Percentiles rank a stretch among this genome's conserved stretches.
These are phyloP conservation scores for Orthosia gracilis DNA, from an alignment of 2,888 invertebrate species.

Conservation along the genomic window DNA sequence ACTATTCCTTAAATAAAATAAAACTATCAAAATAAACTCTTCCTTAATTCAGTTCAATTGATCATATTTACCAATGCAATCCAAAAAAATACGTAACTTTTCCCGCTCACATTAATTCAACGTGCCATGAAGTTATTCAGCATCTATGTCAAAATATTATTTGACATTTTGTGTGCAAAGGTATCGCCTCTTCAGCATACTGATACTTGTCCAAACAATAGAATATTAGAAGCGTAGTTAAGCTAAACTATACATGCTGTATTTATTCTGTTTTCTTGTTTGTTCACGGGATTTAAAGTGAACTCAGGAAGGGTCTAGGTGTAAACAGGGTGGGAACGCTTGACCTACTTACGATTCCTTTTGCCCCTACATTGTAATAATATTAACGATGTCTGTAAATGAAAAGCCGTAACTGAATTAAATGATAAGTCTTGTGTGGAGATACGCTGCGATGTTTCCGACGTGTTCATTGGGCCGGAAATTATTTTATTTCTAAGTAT, in stretches of 20 bases:
- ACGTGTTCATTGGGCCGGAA: conserved; percentile 40
- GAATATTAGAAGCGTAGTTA: neutral
- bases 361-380: conserved; percentile 50
- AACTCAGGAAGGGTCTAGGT: conserved; percentile 63
- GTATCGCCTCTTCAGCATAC: neutral
- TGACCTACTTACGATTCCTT: conserved; percentile 78
- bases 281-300: conserved; percentile 68
- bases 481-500: conserved; percentile 26
- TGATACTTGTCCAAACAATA: neutral
- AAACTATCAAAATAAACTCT: too few relatives aligned
- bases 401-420: conserved; percentile 60
- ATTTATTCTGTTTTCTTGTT: conserved; percentile 58
- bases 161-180: neutral
- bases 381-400: conserved; percentile 61
- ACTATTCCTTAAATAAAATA: too few relatives aligned
- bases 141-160: neutral
- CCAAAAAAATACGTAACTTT: neutral
- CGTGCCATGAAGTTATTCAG: neutral
- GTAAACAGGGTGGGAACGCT: conserved; percentile 67
- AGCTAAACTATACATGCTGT: neutral
- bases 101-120: neutral
- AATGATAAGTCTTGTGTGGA: conserved; percentile 57
- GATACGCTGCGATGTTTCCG: conserved; percentile 40
- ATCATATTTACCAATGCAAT: neutral
- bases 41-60: neutral